Conservation (phyloP, 2,113 vertebrate species). For the Lichenostomus cassidix region DNA sequence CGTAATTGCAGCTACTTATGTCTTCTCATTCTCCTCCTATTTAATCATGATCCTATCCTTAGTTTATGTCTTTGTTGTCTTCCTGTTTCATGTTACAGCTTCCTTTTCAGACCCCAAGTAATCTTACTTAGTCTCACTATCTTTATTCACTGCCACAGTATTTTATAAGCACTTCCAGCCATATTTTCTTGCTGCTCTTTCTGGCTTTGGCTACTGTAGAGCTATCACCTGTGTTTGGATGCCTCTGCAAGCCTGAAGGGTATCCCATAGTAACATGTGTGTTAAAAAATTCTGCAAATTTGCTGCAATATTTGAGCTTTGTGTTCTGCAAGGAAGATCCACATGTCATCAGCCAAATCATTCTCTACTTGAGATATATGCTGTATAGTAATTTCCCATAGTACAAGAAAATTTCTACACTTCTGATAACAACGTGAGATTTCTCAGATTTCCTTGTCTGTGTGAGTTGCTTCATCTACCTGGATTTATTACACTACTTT, state of each 20-base stretch:
- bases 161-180: constrained; percentile 18
- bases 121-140: neutral
- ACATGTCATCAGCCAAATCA: neutral
- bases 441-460: neutral
- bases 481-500: neutral
- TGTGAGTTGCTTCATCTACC: neutral
- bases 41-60: neutral
- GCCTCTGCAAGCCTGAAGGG: neutral
- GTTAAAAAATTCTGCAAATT: neutral
- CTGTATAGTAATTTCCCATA: neutral
- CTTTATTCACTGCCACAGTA: neutral
- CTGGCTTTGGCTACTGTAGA: neutral
- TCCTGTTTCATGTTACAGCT: neutral
- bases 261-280: neutral
- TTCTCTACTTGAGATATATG: neutral
- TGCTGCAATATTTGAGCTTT: neutral
- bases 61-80: neutral
- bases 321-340: neutral
- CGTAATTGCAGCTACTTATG: neutral
- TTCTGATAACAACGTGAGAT: neutral
- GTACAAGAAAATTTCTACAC: neutral
- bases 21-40: neutral
- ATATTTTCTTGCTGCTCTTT: neutral
- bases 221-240: neutral
- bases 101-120: neutral